Evolutionary conservation across 2,113 vertebrate species (phyloP).

Genomic region (Pangasianodon hypophthalmus): DNA sequence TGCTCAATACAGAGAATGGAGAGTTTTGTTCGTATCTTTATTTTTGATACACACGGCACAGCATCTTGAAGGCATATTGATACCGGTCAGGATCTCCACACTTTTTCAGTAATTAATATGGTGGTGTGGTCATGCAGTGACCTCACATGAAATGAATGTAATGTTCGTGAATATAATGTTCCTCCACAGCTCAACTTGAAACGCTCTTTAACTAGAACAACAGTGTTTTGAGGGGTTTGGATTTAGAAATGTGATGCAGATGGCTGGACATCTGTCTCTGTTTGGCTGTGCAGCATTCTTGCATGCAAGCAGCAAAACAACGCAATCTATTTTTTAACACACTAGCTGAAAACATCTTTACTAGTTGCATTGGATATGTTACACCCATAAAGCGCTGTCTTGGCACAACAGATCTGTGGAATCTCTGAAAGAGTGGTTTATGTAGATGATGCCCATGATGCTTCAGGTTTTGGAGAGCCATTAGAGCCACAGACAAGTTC

Average conservation of each 20-base stretch:
- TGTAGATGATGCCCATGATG: background rate
- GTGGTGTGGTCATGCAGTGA: background rate
- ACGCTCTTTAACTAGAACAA: slow-evolving; percentile 17
- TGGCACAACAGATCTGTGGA: background rate
- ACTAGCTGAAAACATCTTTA: background rate
- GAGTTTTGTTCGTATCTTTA: background rate
- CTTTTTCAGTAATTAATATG: background rate
- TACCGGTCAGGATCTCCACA: background rate
- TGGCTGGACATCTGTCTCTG: slow-evolving; percentile 42
- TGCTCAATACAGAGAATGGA: background rate
- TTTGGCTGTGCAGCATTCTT: background rate
- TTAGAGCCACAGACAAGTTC: background rate
- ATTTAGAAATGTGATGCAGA: slow-evolving; percentile 26
- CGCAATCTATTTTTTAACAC: background rate
- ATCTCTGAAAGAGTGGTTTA: background rate
- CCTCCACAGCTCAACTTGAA: background rate
- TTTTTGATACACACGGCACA: background rate
- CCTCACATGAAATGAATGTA: background rate
- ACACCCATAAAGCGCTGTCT: background rate
- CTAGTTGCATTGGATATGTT: background rate
- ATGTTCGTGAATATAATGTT: background rate
- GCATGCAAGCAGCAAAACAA: background rate
- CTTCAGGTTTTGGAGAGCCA: background rate
- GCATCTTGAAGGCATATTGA: slow-evolving; percentile 24
- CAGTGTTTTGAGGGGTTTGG: slow-evolving; percentile 23